phyloP scores from a whole-genome alignment of 2,797 vertebrate species.

The Cirrhinus mrigala region DNA sequence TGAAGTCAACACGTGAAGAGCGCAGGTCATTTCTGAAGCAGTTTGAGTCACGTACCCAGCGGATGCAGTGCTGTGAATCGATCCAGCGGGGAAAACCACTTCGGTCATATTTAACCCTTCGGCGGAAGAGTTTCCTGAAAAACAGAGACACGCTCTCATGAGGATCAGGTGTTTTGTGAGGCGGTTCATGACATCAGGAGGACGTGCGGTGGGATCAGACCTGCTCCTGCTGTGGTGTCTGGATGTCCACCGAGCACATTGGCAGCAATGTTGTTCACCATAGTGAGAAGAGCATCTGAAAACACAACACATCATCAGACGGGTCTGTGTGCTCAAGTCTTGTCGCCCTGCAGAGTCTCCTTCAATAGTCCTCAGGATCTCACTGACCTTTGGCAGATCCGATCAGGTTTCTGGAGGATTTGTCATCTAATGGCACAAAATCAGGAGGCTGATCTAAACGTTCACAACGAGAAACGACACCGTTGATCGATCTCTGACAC shows the following conservation, averaged over 20 bases:
- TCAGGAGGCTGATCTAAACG: conserved; percentile 87
- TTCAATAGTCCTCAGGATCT: neutral
- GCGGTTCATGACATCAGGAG: neutral
- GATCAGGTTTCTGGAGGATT: conserved; percentile 91
- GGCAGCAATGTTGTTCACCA: conserved; percentile 97
- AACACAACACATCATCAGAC: conserved; percentile 23
- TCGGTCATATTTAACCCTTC: neutral
- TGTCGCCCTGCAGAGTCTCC: no score
- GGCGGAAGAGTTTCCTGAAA: conserved; percentile 22
- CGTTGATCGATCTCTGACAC: neutral
- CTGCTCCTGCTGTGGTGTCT: conserved; percentile 57
- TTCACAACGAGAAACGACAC: neutral
- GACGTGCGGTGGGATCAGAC: conserved; percentile 58
- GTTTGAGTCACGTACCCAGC: neutral
- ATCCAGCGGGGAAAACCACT: no score
- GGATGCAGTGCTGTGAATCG: neutral
- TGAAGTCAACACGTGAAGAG: neutral
- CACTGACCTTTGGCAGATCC: conserved; percentile 89
- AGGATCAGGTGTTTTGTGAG: neutral
- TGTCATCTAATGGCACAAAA: conserved; percentile 84
- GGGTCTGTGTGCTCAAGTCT: no score
- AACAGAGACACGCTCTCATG: neutral
- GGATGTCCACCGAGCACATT: conserved; percentile 92
- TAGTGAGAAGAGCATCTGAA: conserved; percentile 94
- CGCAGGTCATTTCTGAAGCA: neutral